Percentiles rank a stretch among this genome's conserved stretches.
Conservation (phyloP, 2,113 vertebrate genomes). For the Austrofundulus limnaeus region DNA sequence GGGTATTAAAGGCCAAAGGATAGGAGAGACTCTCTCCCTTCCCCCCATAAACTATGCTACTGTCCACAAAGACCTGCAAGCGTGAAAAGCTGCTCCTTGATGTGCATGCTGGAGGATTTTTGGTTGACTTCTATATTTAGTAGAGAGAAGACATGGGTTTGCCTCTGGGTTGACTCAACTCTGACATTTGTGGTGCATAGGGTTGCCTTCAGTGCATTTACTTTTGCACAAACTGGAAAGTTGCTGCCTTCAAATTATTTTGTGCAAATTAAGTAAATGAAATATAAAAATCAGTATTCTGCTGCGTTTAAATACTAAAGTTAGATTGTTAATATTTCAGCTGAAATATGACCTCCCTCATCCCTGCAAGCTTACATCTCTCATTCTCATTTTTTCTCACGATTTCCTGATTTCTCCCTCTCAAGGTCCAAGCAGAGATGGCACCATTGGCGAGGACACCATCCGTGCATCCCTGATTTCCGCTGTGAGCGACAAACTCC, state of each 20-base stretch:
- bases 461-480: slow-evolving; percentile 97
- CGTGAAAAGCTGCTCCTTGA: slow-evolving; percentile 7
- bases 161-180: slow-evolving; percentile 55
- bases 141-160: slow-evolving; percentile 61
- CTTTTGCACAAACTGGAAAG: not conserved
- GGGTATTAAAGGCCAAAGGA: slow-evolving; percentile 81
- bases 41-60: slow-evolving; percentile 2
- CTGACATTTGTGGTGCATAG: slow-evolving; percentile 70
- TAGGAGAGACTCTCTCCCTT: slow-evolving; percentile 11
- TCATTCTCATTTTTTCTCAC: not conserved
- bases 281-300: too few species aligned
- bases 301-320: too few species aligned
- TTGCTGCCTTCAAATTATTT: not conserved
- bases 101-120: slow-evolving; percentile 2
- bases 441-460: slow-evolving; percentile 96
- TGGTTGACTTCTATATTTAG: slow-evolving; percentile 75
- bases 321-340: too few species aligned
- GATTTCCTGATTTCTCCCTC: not conserved
- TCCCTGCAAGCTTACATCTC: too few species aligned
- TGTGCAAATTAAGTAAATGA: not conserved
- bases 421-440: slow-evolving; percentile 89
- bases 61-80: slow-evolving; percentile 48
- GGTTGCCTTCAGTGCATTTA: not conserved
- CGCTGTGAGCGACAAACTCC: slow-evolving; percentile 94
- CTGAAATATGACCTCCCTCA: too few species aligned